A percentile compares a stretch with the other conserved stretches of the same genome.
These are phyloP conservation scores for Drosophila virilis DNA, from an alignment of 1,140 invertebrate species.

Conservation along the genomic window DNA sequence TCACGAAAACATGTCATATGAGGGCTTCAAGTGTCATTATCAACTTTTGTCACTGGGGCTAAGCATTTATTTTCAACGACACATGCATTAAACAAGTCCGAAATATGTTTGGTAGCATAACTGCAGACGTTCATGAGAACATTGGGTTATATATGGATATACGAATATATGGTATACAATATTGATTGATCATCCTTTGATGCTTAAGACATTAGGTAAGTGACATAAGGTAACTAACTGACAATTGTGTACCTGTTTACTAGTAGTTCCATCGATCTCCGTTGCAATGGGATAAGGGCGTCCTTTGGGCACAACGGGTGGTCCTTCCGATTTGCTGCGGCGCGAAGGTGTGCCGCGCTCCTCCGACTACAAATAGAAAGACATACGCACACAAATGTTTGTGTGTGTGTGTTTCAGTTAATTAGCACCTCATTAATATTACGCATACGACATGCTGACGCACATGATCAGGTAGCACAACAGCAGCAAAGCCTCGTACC, in stretches of 20 bases:
- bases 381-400: constrained; percentile 8
- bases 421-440: constrained; percentile 78
- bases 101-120: constrained; percentile 10
- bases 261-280: constrained; percentile 84
- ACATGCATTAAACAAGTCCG: constrained; percentile 10
- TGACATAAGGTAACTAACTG: constrained; percentile 34
- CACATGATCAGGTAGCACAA: constrained; percentile 53
- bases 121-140: constrained; percentile 21
- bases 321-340: constrained; percentile 90
- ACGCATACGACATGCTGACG: constrained; percentile 67
- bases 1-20: too few species aligned
- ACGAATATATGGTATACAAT: constrained; percentile 28
- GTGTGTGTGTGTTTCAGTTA: constrained; percentile 47
- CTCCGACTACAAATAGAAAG: constrained; percentile 85
- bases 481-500: constrained; percentile 17
- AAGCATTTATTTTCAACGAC: neutral
- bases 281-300: constrained; percentile 82
- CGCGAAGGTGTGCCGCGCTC: constrained; percentile 86
- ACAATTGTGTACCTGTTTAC: constrained; percentile 83
- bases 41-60: constrained; percentile 14
- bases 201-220: constrained; percentile 10
- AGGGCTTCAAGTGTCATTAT: neutral
- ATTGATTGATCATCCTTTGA: constrained; percentile 23
- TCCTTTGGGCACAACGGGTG: constrained; percentile 86
- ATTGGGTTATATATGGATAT: constrained; percentile 2